These are phyloP conservation scores for Formica selysi DNA, from an alignment of 1,140 invertebrate genomes.

Conservation along the genomic window DNA sequence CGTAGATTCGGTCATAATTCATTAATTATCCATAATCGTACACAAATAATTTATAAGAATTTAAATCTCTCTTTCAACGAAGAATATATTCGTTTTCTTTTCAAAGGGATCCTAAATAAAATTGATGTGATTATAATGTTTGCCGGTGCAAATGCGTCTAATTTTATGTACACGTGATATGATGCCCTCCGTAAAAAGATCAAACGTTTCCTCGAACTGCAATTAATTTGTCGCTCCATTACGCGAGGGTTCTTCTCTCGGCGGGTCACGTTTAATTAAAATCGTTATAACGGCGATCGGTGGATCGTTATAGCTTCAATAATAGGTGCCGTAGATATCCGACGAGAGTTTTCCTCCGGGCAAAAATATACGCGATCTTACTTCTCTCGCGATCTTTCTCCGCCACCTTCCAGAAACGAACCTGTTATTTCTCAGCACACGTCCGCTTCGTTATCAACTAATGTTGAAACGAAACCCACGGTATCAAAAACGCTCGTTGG, in stretches of 20 bases:
- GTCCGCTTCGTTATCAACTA: conserved; percentile 59
- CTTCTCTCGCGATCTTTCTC: conserved; percentile 34
- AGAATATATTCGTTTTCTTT: too few relatives aligned
- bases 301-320: conserved; percentile 65
- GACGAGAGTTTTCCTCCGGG: conserved; percentile 59
- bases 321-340: conserved; percentile 53
- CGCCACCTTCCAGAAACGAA: conserved; percentile 40
- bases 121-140: conserved; percentile 6
- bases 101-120: not conserved
- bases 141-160: conserved; percentile 7
- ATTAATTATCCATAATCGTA: not conserved
- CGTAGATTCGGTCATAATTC: not conserved
- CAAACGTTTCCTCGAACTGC: conserved; percentile 43
- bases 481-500: conserved; percentile 59
- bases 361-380: conserved; percentile 64
- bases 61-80: not conserved
- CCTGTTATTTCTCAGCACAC: conserved; percentile 61
- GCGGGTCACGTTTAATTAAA: conserved; percentile 65
- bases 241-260: conserved; percentile 19
- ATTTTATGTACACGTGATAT: conserved; percentile 16
- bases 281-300: conserved; percentile 61
- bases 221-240: conserved; percentile 69
- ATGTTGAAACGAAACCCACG: conserved; percentile 41
- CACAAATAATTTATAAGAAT: conserved; percentile 3
- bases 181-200: conserved; percentile 51